Evolutionary conservation across 1,140 invertebrate species (phyloP), one percentile per base, ranked within the genome.

Genomic region (Caenorhabditis elegans): DNA sequence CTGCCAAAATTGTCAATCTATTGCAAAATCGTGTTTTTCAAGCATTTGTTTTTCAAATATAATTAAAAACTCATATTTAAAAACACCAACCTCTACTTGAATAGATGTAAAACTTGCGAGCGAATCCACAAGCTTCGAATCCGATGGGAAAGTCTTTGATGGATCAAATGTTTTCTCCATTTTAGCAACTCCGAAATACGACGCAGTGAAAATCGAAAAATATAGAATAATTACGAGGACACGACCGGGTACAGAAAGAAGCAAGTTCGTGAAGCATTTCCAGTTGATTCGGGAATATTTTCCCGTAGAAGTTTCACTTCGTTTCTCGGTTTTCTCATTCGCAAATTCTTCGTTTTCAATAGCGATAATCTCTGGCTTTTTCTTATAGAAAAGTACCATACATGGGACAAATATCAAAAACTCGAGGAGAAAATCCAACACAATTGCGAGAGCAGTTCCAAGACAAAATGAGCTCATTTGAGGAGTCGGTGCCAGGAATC

Each of bases 381-480:
- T 76, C 22, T 83, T 77, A 36, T 83, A 83, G 31, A 60, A 83
- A 2, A 86, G n/a, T 11, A 75, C 75, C 28, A 87, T 48, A 39
- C 77, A 81, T 26, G 87, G 84, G 1, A 82, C 84, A 55, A 89
- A 88, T 36, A 89, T 49, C n/a, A 82, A 24, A 76, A 88, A 88
- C 79, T 89, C 87, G 36, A 87, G 80, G 8, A 88, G 17, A 51
- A 88, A 88, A 80, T 88, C 87, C 15, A 87, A 28, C 4, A 85
- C 28, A n/a, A 88, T 83, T 13, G 87, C 87, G 31, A 88, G 75
- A 13, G 87, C 75, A 17, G 87, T 88, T 70, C 86, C 82, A 15
- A 89, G 76, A 79, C 87, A 88, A 60, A 88, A 88, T 28, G 28
- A 49, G 26, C 70, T 81, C 80, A 88, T 80, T 55, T 86, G 76